These are phyloP conservation scores for Melanotaenia parkinsoni DNA, from an alignment of 2,797 vertebrate genomes.

Conservation along the genomic window DNA sequence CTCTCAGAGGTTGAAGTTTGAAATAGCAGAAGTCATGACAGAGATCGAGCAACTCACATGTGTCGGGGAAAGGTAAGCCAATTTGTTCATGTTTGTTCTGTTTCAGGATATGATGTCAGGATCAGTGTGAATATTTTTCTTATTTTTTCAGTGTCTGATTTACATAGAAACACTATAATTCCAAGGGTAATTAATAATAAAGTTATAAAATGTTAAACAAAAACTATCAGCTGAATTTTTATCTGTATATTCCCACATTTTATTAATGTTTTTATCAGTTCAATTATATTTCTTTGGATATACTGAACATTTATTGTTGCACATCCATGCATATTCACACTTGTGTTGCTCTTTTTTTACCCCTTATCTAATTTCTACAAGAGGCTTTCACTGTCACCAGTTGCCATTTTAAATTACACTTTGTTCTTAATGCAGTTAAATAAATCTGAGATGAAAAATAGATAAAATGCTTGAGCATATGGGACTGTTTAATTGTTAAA, in stretches of 20 bases:
- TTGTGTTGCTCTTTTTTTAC: neutral
- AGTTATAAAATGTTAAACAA: neutral
- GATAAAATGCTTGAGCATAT: neutral
- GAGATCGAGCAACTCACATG: constrained; percentile 97
- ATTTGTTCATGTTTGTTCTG: neutral
- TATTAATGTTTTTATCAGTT: neutral
- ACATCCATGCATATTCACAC: neutral
- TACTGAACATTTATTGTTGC: neutral
- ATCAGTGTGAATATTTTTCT: neutral
- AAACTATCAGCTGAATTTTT: neutral
- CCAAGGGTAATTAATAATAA: neutral
- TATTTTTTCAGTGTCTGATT: neutral
- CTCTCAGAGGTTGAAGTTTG: constrained; percentile 93
- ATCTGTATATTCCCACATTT: neutral
- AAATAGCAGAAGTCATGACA: constrained; percentile 98
- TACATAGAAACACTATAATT: neutral
- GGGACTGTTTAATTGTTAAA: neutral
- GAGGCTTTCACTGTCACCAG: neutral
- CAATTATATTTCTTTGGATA: neutral
- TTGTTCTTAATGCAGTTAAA: too few relatives aligned
- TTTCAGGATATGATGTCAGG: neutral
- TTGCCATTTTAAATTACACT: neutral
- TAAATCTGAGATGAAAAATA: too few relatives aligned
- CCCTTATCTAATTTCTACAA: neutral
- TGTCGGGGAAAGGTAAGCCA: constrained; percentile 91